Evolutionary conservation across 53 echinoderm and acorn worm species (phyloP), one percentile per base, ranked within the genome.

Genomic region (Patiria pectinifera): DNA sequence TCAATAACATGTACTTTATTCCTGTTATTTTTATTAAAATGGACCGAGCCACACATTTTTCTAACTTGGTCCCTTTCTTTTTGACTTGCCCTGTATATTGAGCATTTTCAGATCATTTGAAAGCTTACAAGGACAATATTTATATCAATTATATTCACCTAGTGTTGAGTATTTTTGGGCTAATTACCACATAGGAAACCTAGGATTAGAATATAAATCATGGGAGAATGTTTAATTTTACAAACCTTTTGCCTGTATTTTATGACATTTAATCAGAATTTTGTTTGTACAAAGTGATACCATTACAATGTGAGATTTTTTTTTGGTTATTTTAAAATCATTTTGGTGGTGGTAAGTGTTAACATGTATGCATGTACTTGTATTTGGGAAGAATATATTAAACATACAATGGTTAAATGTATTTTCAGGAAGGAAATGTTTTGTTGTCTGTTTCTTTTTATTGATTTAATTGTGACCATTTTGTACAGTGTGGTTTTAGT

Each of bases 331-430:
- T 14, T 48, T 48, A 4, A 49, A 49, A 49, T 11, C 21, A 82
- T 82, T 82, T 82, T 82, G 83, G 83, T 82, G 83, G 83, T 82
- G 83, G 83, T 82, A 26, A 8, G 24, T 82, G 16, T 49, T 6
- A 43, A 77, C 70, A 70, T 70, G 21, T 70, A 15, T 18, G 4
- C 21, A 74, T 74, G 24, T 24, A 66, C 66, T 24, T 76, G 43
- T 76, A 43, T 11, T 14, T 79, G 46, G 45, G 48, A 77, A 6
- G 15, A 79, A 79, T 79, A 48, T 79, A 74, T 23, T n/a, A 79
- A 79, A 79, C 43, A 21, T 74, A 74, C 74, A 74, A 74, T 23
- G 24, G 74, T 9, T n/a, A 35, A 35, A 21, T 74, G 74, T 74
- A 74, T 74, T 74, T 74, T n/a, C 4, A 74, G 74, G 13, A 23